Evolutionary conservation across 2,797 vertebrate species (phyloP), one percentile per base, ranked within the genome.

Genomic region (Fratercula arctica): DNA sequence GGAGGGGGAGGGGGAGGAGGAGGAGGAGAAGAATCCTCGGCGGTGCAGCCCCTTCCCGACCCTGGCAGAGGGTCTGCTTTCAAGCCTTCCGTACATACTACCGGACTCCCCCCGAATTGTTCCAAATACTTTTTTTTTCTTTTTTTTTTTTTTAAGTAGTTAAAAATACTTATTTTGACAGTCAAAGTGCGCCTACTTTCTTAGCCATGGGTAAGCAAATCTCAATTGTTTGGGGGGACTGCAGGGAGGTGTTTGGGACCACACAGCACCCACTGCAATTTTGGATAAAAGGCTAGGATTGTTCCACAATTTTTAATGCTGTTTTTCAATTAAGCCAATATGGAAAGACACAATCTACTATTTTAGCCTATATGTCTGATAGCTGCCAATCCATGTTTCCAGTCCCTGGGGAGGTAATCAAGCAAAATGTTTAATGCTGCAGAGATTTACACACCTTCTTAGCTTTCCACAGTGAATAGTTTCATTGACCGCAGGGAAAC

Each of bases 381-480:
- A 77, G 68, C 16, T 91, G 48, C n/a, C 78, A 85, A 66, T 66
- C 61, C 76, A 31, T 6, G 5, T 56, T 90, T 67, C 64, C 56
- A 53, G 41, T 61, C 81, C 48, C 68, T 19, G 37, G 13, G 45
- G 69, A 87, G 57, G 94, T 23, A 87, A 83, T 79, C 23, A 83
- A 70, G 60, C 7, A 60, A 90, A 79, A 75, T 56, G 28, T 48
- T 94, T 59, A 82, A 76, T 37, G 60, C 28, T 64, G 41, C 14
- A 28, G 70, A 86, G 68, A 77, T 72, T 85, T 87, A 90, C 63
- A 53, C 89, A 75, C 72, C n/a, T 87, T 79, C 85, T 85, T 80
- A 67, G 41, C 35, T 76, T 91, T 80, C 64, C 41, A n/a, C 21
- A n/a, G 56, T 94, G 72, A 92, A 81, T 70, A 85, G 75, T 80